Evolutionary conservation across 2,888 invertebrate species (phyloP).

Genomic region (Dryadula phaetusa): DNA sequence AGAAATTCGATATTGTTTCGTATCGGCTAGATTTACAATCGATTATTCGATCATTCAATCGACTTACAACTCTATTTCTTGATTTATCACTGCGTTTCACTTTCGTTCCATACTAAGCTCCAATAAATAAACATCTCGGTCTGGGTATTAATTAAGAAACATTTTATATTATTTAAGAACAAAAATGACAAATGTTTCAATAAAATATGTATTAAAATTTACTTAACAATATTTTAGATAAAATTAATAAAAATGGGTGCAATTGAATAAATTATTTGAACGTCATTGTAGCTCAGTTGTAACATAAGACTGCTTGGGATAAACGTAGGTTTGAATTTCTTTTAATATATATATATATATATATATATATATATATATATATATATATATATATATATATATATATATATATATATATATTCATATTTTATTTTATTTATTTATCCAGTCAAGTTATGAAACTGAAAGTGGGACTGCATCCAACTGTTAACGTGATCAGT

Average conservation of each 20-base stretch:
- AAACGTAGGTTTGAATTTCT: background rate
- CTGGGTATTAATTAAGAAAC: slow-evolving; percentile 34
- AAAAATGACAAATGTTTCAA: background rate
- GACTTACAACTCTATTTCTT: slow-evolving; percentile 51
- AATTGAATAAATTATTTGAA: background rate
- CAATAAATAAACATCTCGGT: slow-evolving; percentile 28
- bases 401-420: no score
- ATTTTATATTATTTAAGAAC: slow-evolving; percentile 1
- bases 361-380: no score
- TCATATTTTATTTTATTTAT: no score
- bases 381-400: no score
- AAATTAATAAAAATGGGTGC: background rate
- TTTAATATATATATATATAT: no score
- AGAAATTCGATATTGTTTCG: slow-evolving; percentile 51
- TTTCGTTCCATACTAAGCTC: slow-evolving; percentile 46
- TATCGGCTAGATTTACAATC: slow-evolving; percentile 50
- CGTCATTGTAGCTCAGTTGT: no score
- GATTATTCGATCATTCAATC: slow-evolving; percentile 52
- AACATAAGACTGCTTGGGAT: background rate
- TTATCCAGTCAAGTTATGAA: no score
- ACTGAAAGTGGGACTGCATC: no score
- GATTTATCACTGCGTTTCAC: slow-evolving; percentile 51
- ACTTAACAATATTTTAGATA: background rate
- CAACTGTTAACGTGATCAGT: no score
- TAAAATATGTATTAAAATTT: background rate